Evolutionary conservation across 2,888 invertebrate species (phyloP), one percentile per base, ranked within the genome.

Genomic region (Cetonia aurata): DNA sequence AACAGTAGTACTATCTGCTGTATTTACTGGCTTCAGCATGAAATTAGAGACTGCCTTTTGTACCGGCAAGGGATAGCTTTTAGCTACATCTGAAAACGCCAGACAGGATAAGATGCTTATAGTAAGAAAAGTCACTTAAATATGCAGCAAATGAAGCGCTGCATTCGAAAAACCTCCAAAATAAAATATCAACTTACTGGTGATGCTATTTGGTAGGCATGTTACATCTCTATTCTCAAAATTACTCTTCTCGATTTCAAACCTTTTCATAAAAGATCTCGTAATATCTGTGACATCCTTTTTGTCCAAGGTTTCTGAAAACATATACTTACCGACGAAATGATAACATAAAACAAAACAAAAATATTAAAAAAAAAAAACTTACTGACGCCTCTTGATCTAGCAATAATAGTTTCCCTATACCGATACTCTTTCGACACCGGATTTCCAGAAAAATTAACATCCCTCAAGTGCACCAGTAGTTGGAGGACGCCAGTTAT

Each of bases 331-430:
- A n/a, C n/a, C n/a, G n/a, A n/a, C n/a, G 8, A 8, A 17, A n/a
- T 10, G 4, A 15, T n/a, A 48, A 68, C 19, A 37, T 37, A 37
- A 1, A 37, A 9, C 8, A 1, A 37, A 37, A 6, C 6, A 37
- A 1, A 37, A 10, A 37, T 37, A 37, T 9, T 37, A 6, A 37
- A 37, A 37, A 9, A 37, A 52, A 46, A 15, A n/a, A 50, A 81
- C 85, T 82, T 84, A 91, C 92, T 86, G 76, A 92, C 82, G 74
- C 86, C 86, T 44, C 87, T 82, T 73, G 89, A 88, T 79, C 88
- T 87, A 1, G 89, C 90, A 65, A 91, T 90, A 9, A 92, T 83
- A 69, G 88, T 89, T 82, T 92, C 92, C 76, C 89, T 88, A 78
- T 91, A 93, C 69, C 90, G 87, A 77, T 89, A 89, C 73, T 86